Evolutionary conservation across 2,797 vertebrate genomes (phyloP), one percentile per base, ranked within the genome.

Genomic region (Acipenser oxyrinchus): DNA sequence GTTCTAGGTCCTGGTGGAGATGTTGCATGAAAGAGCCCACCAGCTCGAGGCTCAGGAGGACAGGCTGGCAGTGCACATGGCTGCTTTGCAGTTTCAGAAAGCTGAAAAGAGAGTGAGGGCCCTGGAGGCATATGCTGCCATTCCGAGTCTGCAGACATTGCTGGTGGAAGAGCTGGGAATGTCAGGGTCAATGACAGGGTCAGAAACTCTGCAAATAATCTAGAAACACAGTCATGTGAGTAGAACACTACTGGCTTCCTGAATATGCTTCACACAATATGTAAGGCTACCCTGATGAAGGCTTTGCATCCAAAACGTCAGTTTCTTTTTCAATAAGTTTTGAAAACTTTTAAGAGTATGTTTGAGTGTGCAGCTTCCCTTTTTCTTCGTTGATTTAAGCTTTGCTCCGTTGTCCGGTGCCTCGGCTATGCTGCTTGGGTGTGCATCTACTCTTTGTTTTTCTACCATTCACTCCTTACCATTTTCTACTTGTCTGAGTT

Each of bases 1-100:
- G 55, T 68, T 71, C 69, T 77, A 94, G 94, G 89, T 90, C 58
- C 77, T 80, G 7, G 77, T 75, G 0, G 87, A 95, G 57, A 80
- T 93, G 79, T 77, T 74, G 2, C 77, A 73, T 68, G 91, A 93
- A 78, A 80, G 83, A 71, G 81, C 88, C n/a, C 53, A 76, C 69
- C 81, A 82, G 18, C 78, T 94, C 49, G 80, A 6, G 0, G 76
- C 75, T 57, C 87, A 90, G 78, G 90, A 93, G 57, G 83, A 87
- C 37, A 79, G 76, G 68, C 79, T 96, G 61, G 91, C 88, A 0
- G 82, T 84, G 67, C 88, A 86, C 18, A 86, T 95, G 49, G 85
- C 89, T 10, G 73, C 86, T 48, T 75, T 94, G 71, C 88, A 94
- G 76, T 93, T 93, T 82, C 89, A 89, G 72, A 93, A 92, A 76